Evolutionary conservation across 1,140 invertebrate genomes (phyloP).

Genomic region (Leptinotarsa undecemlineata): DNA sequence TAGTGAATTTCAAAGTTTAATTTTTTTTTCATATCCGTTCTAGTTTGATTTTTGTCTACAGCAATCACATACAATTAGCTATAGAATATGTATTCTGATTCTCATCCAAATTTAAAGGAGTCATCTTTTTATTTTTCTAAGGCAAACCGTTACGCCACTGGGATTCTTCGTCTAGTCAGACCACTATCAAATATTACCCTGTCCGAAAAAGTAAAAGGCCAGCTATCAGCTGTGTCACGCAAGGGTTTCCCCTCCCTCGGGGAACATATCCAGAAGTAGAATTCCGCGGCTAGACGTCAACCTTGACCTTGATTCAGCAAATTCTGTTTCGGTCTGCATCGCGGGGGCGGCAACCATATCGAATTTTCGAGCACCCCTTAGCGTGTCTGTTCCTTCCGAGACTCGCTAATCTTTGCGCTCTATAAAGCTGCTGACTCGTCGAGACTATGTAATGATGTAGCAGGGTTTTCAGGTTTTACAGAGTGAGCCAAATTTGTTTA

Average conservation of each 20-base stretch:
- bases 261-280: background rate
- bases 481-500: no score
- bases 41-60: no score
- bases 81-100: no score
- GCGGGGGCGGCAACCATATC: slow-evolving; percentile 1
- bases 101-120: no score
- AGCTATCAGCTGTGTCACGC: background rate
- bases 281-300: background rate
- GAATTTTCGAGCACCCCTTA: background rate
- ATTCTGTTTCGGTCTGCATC: background rate
- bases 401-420: background rate
- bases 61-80: no score
- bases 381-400: background rate
- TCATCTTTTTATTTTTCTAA: no score
- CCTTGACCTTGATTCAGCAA: background rate
- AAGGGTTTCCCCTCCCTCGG: background rate
- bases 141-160: background rate
- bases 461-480: no score
- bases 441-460: no score
- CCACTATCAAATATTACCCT: background rate
- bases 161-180: background rate
- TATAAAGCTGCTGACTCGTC: background rate
- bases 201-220: background rate
- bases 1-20: no score
- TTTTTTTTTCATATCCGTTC: no score